Percentiles rank a stretch among this genome's conserved stretches.
phyloP scores from a whole-genome alignment of 1,140 invertebrate species.

The Lerema accius region DNA sequence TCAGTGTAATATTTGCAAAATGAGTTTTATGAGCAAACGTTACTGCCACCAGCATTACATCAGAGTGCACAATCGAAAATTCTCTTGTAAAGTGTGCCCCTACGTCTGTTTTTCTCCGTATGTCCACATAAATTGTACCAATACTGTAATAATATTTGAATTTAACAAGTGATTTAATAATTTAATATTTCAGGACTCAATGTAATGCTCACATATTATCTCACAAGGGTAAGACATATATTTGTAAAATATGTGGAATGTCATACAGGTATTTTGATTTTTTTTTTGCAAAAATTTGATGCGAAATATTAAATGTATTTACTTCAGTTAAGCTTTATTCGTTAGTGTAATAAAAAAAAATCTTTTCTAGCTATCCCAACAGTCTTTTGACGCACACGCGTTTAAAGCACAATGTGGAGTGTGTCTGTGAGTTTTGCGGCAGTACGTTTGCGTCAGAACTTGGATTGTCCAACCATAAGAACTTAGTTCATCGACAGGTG shows the following conservation, averaged over 20 bases:
- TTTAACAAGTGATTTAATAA: too few relatives aligned
- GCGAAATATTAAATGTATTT: too few relatives aligned
- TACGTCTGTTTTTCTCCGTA: background rate
- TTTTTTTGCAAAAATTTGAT: too few relatives aligned
- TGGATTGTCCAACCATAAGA: background rate
- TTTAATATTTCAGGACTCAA: too few relatives aligned
- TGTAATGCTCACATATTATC: too few relatives aligned
- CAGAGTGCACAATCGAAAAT: background rate
- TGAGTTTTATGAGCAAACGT: background rate
- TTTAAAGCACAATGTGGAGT: background rate
- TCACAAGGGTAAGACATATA: too few relatives aligned
- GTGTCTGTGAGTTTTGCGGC: background rate
- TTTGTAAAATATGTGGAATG: too few relatives aligned
- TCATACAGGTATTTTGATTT: too few relatives aligned
- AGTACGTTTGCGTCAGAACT: background rate
- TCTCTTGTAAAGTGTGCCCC: background rate
- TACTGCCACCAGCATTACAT: slow-evolving; percentile 3
- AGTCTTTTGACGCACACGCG: background rate
- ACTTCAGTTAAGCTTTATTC: too few relatives aligned
- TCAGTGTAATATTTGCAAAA: background rate
- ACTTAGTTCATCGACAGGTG: background rate
- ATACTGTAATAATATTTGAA: too few relatives aligned
- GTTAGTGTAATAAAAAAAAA: too few relatives aligned
- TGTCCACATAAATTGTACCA: background rate
- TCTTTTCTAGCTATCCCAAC: background rate